Conservation (phyloP, 2,888 invertebrate genomes). For the Conchocele bisecta region DNA sequence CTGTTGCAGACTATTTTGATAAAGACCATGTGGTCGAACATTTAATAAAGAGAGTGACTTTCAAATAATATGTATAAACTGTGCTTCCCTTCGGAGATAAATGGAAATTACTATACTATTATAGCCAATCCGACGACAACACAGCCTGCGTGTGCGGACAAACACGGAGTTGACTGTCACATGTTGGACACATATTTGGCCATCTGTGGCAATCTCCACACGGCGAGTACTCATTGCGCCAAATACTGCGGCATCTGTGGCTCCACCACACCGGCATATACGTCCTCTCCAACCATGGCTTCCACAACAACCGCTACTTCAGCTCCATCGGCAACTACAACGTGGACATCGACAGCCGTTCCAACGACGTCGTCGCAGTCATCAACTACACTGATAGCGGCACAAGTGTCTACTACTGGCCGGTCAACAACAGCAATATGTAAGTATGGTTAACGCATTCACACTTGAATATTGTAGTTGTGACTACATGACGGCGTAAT, state of each 20-base stretch:
- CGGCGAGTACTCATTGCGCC: not conserved
- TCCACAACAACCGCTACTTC: not conserved
- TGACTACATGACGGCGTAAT: no score
- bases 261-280: not conserved
- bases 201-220: not conserved
- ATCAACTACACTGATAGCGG: not conserved
- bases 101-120: no score
- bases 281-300: not conserved
- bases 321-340: not conserved
- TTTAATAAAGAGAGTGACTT: no score
- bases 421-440: no score
- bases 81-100: no score
- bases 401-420: no score
- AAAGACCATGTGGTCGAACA: no score
- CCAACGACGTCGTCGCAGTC: not conserved
- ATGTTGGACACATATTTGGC: not conserved
- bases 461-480: no score
- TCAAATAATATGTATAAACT: no score
- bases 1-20: no score
- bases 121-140: not conserved
- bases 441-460: no score
- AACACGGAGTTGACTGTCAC: not conserved
- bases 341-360: not conserved
- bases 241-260: slow-evolving; percentile 4
- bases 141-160: not conserved